phyloP scores from a whole-genome alignment of 2,113 vertebrate species.

The Phaethornis superciliosus region DNA sequence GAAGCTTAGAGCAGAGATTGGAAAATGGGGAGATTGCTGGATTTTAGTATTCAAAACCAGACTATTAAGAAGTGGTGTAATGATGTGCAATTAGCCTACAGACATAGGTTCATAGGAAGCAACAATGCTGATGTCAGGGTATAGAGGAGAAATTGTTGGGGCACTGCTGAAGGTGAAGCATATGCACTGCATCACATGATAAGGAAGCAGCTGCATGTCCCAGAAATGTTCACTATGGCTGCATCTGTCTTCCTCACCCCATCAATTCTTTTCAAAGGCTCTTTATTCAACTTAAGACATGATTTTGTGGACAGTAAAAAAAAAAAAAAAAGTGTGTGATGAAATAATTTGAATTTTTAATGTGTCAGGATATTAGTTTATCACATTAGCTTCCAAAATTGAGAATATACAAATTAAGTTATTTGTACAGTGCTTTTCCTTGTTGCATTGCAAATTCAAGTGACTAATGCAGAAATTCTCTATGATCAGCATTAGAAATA shows the following conservation, averaged over 20 bases:
- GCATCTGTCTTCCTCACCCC: neutral
- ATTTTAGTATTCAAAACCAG: neutral
- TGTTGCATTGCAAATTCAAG: conserved; percentile 15
- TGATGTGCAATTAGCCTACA: neutral
- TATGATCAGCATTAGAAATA: conserved; percentile 9
- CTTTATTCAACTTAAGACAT: neutral
- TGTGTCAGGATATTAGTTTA: neutral
- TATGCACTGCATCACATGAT: neutral
- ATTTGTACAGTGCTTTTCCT: neutral
- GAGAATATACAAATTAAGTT: conserved; percentile 3
- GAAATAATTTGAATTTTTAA: neutral
- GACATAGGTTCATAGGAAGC: neutral
- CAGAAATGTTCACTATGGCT: neutral
- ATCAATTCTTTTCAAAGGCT: neutral
- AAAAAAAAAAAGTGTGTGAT: neutral
- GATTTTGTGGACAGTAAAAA: neutral
- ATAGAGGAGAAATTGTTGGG: neutral
- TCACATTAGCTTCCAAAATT: neutral
- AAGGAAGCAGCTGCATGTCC: neutral
- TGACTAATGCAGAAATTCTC: conserved; percentile 2
- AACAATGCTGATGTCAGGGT: neutral
- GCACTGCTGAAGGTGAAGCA: neutral
- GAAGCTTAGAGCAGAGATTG: neutral
- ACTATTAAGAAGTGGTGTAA: neutral
- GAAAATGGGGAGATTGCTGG: neutral